Evolutionary conservation across 2,797 vertebrate genomes (phyloP), one percentile per base, ranked within the genome.

Genomic region (Myotis myotis): DNA sequence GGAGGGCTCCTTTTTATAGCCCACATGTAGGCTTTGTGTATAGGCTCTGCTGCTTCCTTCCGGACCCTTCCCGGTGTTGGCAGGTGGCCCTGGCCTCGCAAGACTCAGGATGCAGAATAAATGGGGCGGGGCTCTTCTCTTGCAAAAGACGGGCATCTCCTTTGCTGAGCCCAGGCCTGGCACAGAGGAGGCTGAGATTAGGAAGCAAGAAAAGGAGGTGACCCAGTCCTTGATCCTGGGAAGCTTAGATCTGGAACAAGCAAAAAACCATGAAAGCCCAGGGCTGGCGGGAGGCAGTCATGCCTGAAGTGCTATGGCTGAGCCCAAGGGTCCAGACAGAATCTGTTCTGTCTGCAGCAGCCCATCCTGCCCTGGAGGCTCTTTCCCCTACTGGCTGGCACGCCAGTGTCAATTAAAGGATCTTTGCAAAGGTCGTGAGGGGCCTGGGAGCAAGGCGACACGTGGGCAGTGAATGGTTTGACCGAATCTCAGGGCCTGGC

Each of bases 11-110:
- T 96, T 97, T 97, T 97, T 96, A 95, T 93, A 96, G 86, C 84
- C 74, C 62, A 71, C 95, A 70, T 91, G 81, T 86, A 86, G 88
- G 91, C 93, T 96, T 95, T 95, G 95, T 96, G 94, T 89, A 96
- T 94, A 91, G 96, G 92, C 92, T 89, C 55, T 95, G 86, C 87
- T 84, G 76, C 96, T 97, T 97, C 97, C 97, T 97, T 97, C 96
- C 93, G 92, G 96, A 95, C 91, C 92, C 78, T 93, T 95, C 93
- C 96, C 23, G 17, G 68, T 86, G 92, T 87, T 97, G 96, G 97
- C 96, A 15, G 22, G 79, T 91, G 94, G 97, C 96, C 96, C 94
- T 96, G 92, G 94, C 94, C 96, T 96, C 76, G 70, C 80, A 64
- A 66, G 90, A 94, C 92, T 95, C 87, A 91, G 95, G 95, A 97